Evolutionary conservation across 2,888 invertebrate species (phyloP).

Genomic region (Pegoplata infirma): DNA sequence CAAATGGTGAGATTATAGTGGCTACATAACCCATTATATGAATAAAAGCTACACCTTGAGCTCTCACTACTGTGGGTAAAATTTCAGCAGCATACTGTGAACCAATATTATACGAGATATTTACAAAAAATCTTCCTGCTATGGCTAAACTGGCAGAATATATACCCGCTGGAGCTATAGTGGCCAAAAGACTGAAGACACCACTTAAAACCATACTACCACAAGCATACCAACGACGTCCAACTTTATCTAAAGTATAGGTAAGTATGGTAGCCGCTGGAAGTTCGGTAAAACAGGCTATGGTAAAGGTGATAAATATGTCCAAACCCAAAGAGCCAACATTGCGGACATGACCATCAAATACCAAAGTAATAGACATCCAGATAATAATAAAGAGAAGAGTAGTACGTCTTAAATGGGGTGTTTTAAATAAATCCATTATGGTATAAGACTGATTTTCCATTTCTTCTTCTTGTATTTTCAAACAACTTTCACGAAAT

Average conservation of each 20-base stretch:
- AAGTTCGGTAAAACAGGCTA: constrained; percentile 89
- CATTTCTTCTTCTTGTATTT: constrained; percentile 84
- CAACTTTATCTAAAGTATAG: constrained; percentile 85
- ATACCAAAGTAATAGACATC: constrained; percentile 91
- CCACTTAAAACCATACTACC: constrained; percentile 90
- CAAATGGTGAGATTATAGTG: constrained; percentile 90
- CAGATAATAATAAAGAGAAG: constrained; percentile 88
- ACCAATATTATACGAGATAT: constrained; percentile 93
- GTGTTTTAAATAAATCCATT: constrained; percentile 86
- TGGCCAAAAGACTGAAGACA: constrained; percentile 88
- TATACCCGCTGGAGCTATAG: constrained; percentile 85
- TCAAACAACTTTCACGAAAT: constrained; percentile 83
- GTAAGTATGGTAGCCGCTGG: constrained; percentile 91
- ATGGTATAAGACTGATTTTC: constrained; percentile 85
- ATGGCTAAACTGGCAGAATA: constrained; percentile 89
- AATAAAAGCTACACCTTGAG: constrained; percentile 91
- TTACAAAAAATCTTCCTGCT: constrained; percentile 89
- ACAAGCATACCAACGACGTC: constrained; percentile 90
- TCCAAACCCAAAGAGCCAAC: constrained; percentile 89
- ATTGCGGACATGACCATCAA: constrained; percentile 92
- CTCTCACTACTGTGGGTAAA: constrained; percentile 90
- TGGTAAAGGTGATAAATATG: constrained; percentile 88
- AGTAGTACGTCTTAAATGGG: constrained; percentile 85
- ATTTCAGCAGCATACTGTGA: constrained; percentile 93
- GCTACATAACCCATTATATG: constrained; percentile 94